Conservation (phyloP, 2,113 vertebrate species). For the Elephantulus edwardii region DNA sequence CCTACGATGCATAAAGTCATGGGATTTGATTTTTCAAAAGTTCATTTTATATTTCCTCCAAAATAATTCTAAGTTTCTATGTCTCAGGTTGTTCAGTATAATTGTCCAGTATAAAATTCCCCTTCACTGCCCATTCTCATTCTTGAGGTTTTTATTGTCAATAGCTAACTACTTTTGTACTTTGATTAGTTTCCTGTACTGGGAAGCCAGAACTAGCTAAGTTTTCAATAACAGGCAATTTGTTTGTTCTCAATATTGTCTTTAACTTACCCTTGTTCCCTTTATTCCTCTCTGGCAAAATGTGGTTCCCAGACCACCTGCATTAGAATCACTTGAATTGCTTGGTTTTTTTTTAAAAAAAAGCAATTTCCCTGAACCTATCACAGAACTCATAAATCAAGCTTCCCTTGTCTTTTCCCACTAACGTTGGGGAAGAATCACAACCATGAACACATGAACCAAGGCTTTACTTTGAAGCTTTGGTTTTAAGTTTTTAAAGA, state of each 20-base stretch:
- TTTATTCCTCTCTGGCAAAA: constrained; percentile 31
- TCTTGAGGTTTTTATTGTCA: constrained; percentile 21
- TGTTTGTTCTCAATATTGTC: constrained; percentile 26
- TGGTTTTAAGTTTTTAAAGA: not conserved
- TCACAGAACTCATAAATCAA: not conserved
- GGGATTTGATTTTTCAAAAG: not conserved
- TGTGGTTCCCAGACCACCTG: constrained; percentile 31
- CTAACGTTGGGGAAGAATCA: too few species aligned
- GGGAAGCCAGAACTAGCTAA: constrained; percentile 43
- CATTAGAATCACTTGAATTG: not conserved
- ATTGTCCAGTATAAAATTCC: not conserved
- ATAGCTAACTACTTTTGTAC: not conserved
- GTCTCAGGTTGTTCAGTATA: not conserved
- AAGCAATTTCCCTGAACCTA: not conserved
- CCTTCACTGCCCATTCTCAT: not conserved
- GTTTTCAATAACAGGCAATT: constrained; percentile 54
- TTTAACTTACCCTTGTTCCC: constrained; percentile 27
- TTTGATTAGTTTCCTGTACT: constrained; percentile 15
- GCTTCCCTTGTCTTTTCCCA: not conserved
- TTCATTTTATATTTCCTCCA: not conserved
- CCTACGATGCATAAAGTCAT: not conserved
- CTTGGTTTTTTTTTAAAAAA: constrained; percentile 39
- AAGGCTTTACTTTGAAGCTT: not conserved
- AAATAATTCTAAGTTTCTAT: not conserved
- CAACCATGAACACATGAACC: not conserved